phyloP scores from a whole-genome alignment of 30 jellyfish, hydroid and myxozoan species.

The Chironex yamaguchii region DNA sequence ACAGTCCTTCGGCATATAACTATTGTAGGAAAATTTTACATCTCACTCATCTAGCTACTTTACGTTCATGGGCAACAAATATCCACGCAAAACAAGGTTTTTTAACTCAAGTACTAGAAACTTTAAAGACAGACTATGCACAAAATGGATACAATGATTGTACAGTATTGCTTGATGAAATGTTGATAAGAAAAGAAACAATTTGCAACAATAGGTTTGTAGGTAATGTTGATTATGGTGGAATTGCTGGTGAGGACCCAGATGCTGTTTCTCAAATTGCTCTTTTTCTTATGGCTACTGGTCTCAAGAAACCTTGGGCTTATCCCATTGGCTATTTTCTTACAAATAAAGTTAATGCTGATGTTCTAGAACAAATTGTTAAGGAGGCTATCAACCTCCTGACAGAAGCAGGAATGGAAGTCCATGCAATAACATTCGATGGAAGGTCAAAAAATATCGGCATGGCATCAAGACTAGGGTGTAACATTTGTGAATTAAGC shows the following conservation, averaged over 20 bases:
- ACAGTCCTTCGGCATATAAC: slow-evolving; percentile 37
- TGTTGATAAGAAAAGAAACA: slow-evolving; percentile 21
- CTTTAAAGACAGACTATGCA: background rate
- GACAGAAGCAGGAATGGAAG: slow-evolving; percentile 37
- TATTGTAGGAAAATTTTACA: slow-evolving; percentile 29
- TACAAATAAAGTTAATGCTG: background rate
- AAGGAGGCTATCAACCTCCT: slow-evolving; percentile 20
- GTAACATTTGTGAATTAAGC: slow-evolving; percentile 6
- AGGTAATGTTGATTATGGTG: slow-evolving; percentile 50
- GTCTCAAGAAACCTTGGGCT: slow-evolving; percentile 39
- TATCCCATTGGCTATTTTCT: slow-evolving; percentile 50
- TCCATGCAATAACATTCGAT: slow-evolving; percentile 32
- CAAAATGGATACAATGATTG: slow-evolving; percentile 8
- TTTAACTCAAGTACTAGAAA: background rate
- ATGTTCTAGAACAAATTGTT: background rate
- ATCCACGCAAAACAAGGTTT: slow-evolving; percentile 60
- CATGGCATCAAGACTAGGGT: slow-evolving; percentile 27
- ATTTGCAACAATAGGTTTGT: slow-evolving; percentile 23
- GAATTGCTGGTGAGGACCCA: background rate
- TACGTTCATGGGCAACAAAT: slow-evolving; percentile 47
- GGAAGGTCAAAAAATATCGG: slow-evolving; percentile 26
- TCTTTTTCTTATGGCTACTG: slow-evolving; percentile 45
- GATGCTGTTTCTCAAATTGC: slow-evolving; percentile 50
- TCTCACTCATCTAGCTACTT: slow-evolving; percentile 48
- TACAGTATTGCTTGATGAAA: slow-evolving; percentile 33